Percentiles rank a stretch among this genome's conserved stretches.
phyloP scores from a whole-genome alignment of 2,797 vertebrate species.

The Gastrophryne carolinensis region DNA sequence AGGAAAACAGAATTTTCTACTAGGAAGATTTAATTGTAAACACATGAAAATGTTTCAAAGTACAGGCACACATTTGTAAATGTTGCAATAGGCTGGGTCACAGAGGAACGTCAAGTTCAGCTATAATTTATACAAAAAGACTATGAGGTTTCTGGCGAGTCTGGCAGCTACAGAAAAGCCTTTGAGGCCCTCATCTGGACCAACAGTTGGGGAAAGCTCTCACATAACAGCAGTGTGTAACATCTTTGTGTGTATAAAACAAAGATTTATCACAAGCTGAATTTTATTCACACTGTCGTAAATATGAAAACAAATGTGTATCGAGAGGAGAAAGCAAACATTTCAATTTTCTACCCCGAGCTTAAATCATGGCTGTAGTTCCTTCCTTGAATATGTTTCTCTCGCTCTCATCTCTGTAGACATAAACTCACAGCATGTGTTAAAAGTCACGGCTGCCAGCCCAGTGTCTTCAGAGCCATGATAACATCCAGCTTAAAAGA shows the following conservation, averaged over 20 bases:
- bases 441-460: background rate
- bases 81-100: background rate
- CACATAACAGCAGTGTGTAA: background rate
- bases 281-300: background rate
- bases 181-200: background rate
- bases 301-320: slow-evolving; percentile 11
- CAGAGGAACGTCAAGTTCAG: background rate
- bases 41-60: too few relatives aligned
- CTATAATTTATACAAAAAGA: background rate
- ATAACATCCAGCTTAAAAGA: background rate
- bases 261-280: slow-evolving; percentile 18
- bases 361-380: background rate
- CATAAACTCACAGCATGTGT: background rate
- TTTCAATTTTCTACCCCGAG: background rate
- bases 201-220: background rate
- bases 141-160: background rate
- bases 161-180: background rate
- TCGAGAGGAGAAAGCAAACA: background rate
- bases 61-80: background rate
- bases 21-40: slow-evolving; percentile 12
- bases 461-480: background rate
- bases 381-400: background rate
- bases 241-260: background rate
- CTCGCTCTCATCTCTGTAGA: background rate
- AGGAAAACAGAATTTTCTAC: too few relatives aligned